Conservation (phyloP, 1,140 invertebrate species). For the Scaptodrosophila lebanonensis region DNA sequence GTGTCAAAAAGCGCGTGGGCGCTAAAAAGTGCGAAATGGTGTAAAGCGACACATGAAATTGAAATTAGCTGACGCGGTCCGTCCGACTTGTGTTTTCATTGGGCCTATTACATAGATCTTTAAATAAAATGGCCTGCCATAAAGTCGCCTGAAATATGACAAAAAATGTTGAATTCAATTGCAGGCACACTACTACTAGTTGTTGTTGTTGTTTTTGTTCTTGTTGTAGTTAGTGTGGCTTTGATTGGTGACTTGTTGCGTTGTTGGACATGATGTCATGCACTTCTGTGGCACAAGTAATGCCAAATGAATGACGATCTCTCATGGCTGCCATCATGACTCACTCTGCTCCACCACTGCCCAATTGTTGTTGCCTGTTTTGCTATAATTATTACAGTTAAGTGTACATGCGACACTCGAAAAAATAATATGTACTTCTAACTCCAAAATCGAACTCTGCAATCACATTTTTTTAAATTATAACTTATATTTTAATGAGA, state of each 20-base stretch:
- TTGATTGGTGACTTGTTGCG: no score
- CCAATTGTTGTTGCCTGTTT: background rate
- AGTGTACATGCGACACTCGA: constrained; percentile 9
- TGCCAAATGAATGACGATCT: constrained; percentile 26
- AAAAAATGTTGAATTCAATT: background rate
- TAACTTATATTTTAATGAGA: no score
- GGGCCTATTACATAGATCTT: constrained; percentile 24
- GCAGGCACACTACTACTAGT: background rate
- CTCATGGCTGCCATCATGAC: constrained; percentile 21
- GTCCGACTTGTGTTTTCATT: no score
- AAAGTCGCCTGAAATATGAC: constrained; percentile 1
- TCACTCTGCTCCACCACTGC: constrained; percentile 19
- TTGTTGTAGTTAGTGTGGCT: no score
- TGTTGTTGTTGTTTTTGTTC: no score
- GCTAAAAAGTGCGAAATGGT: constrained; percentile 61
- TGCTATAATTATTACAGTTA: constrained; percentile 67
- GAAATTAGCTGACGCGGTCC: constrained; percentile 45
- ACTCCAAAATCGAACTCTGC: no score
- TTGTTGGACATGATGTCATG: constrained; percentile 57
- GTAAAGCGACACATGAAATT: constrained; percentile 50
- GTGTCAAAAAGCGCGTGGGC: constrained; percentile 57
- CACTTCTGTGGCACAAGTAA: constrained; percentile 2
- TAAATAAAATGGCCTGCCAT: background rate
- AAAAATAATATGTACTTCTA: no score
- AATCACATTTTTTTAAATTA: no score